Percentiles rank a stretch among this genome's conserved stretches.
Conservation (phyloP, 2,113 vertebrate species). For the Corvus moneduloides region DNA sequence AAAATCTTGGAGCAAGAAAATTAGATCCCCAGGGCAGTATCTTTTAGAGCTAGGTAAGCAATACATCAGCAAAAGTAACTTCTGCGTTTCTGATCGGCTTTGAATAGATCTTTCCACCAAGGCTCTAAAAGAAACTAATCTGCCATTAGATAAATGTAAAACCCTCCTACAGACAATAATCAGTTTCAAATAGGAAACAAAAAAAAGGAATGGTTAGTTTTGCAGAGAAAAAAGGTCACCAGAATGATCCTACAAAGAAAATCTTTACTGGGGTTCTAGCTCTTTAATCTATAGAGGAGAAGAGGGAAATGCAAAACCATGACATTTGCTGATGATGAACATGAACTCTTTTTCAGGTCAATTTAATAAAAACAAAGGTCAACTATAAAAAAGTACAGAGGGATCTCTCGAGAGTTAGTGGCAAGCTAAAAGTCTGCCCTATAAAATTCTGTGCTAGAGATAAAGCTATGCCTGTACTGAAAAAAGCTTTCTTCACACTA, state of each 20-base stretch:
- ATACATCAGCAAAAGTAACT: not conserved
- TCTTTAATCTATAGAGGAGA: not conserved
- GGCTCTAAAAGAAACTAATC: not conserved
- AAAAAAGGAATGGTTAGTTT: not conserved
- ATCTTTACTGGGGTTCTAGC: not conserved
- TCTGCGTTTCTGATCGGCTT: not conserved
- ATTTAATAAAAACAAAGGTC: not conserved
- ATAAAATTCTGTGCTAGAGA: not conserved
- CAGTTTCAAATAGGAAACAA: not conserved
- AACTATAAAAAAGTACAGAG: not conserved
- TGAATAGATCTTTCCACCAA: not conserved
- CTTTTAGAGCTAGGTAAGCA: not conserved
- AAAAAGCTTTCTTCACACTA: not conserved
- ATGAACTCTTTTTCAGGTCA: not conserved
- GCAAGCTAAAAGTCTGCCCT: not conserved
- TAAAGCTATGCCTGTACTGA: not conserved
- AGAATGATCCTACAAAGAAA: not conserved
- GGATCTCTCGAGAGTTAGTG: not conserved
- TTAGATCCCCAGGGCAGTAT: not conserved
- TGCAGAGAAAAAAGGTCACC: not conserved
- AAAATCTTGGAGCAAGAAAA: conserved; percentile 10
- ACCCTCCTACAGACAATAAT: not conserved
- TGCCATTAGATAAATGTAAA: not conserved
- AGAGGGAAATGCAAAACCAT: not conserved
- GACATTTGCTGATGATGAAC: not conserved